Evolutionary conservation across 2,888 invertebrate genomes (phyloP).

Genomic region (Cetonia aurata): DNA sequence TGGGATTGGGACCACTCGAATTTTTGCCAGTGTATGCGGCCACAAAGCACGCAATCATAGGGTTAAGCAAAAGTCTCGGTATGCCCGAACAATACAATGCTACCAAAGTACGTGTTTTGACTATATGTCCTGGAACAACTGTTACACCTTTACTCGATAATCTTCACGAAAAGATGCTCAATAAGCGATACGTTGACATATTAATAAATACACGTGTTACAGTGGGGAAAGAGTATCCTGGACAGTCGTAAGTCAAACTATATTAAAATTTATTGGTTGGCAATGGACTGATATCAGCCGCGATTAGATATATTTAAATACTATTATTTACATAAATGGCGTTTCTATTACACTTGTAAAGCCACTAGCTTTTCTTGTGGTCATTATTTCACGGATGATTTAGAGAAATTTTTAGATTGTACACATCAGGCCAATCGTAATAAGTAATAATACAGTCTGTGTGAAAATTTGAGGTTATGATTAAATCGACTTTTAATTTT

Average conservation of each 20-base stretch:
- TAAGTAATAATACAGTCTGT: too few species aligned
- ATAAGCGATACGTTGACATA: conserved; percentile 18
- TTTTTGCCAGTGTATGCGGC: conserved; percentile 63
- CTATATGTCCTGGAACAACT: conserved; percentile 54
- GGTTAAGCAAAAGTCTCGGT: conserved; percentile 58
- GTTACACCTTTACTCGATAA: conserved; percentile 56
- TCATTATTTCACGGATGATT: too few species aligned
- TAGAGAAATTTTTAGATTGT: too few species aligned
- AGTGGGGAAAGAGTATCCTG: neutral
- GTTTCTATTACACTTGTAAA: too few species aligned
- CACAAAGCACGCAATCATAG: conserved; percentile 63
- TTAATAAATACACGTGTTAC: neutral
- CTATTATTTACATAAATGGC: too few species aligned
- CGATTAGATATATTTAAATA: too few species aligned
- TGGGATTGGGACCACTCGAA: conserved; percentile 59
- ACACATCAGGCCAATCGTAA: too few species aligned
- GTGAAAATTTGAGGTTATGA: too few species aligned
- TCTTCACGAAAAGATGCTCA: conserved; percentile 21
- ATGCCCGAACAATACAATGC: conserved; percentile 58
- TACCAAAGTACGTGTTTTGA: conserved; percentile 63
- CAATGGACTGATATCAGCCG: too few species aligned
- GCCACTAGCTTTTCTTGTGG: too few species aligned
- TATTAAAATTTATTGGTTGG: neutral
- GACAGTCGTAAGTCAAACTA: conserved; percentile 13
- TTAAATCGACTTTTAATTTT: too few species aligned